phyloP scores from a whole-genome alignment of 2,797 vertebrate species.

The Epinephelus malabaricus region DNA sequence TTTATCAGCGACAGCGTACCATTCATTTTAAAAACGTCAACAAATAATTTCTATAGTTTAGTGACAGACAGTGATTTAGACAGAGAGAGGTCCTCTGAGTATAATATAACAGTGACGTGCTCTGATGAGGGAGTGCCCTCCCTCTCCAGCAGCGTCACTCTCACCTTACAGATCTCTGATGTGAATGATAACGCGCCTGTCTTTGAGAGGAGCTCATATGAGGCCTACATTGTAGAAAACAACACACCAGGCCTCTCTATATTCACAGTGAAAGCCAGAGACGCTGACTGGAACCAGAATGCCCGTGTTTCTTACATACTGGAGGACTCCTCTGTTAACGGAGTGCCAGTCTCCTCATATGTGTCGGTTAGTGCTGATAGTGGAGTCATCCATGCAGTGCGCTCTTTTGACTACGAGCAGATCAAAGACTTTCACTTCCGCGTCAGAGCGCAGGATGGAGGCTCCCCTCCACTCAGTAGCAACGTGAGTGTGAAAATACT shows the following conservation, averaged over 20 bases:
- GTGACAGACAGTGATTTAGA: constrained; percentile 63
- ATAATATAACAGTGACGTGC: constrained; percentile 56
- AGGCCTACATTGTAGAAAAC: constrained; percentile 51
- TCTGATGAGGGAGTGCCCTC: constrained; percentile 67
- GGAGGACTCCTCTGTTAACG: constrained; percentile 28
- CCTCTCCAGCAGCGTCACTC: constrained; percentile 63
- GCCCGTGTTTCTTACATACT: constrained; percentile 47
- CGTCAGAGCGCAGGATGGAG: too few relatives aligned
- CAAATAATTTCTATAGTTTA: constrained; percentile 66
- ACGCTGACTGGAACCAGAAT: neutral
- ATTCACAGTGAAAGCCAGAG: constrained; percentile 49
- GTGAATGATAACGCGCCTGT: constrained; percentile 14
- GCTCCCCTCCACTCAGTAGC: too few relatives aligned
- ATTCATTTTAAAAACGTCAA: neutral
- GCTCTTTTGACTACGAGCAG: too few relatives aligned
- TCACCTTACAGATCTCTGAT: constrained; percentile 71
- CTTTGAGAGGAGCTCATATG: constrained; percentile 34
- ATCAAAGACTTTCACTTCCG: too few relatives aligned
- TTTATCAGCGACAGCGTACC: too few relatives aligned
- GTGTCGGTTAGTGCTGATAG: too few relatives aligned
- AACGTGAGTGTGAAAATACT: too few relatives aligned
- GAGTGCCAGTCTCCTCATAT: too few relatives aligned
- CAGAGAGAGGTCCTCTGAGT: constrained; percentile 6
- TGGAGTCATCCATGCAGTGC: too few relatives aligned
- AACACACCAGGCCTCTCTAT: constrained; percentile 38